Conservation (phyloP, 2,797 vertebrate species). For the Lophius americanus region DNA sequence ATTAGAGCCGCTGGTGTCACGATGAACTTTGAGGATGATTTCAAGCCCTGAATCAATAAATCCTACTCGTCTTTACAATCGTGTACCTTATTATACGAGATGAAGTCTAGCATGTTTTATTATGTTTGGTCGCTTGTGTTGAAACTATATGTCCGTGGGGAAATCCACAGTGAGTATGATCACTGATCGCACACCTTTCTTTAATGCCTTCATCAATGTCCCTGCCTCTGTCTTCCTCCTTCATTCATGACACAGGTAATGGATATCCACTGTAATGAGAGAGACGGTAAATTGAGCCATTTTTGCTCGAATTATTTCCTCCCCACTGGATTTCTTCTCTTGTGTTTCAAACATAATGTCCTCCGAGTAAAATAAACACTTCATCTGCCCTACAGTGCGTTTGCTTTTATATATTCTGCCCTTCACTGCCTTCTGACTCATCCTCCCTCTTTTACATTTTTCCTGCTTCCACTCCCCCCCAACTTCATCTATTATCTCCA, state of each 20-base stretch:
- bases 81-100: conserved; percentile 18
- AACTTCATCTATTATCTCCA: conserved; percentile 24
- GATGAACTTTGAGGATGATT: conserved; percentile 16
- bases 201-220: conserved; percentile 35
- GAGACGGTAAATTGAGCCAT: conserved; percentile 43
- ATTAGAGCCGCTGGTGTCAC: neutral
- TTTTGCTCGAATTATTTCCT: conserved; percentile 49
- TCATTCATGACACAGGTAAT: conserved; percentile 44
- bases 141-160: conserved; percentile 27
- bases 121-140: conserved; percentile 24
- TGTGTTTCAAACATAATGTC: conserved; percentile 29
- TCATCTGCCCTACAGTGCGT: conserved; percentile 27
- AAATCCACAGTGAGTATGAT: conserved; percentile 33
- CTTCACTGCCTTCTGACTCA: conserved; percentile 20
- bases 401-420: conserved; percentile 36
- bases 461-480: conserved; percentile 9
- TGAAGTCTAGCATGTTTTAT: conserved; percentile 39
- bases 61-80: conserved; percentile 3
- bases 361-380: conserved; percentile 28
- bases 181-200: conserved; percentile 23
- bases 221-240: conserved; percentile 18
- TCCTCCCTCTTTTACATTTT: conserved; percentile 22
- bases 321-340: conserved; percentile 32
- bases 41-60: conserved; percentile 40
- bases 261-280: conserved; percentile 36